phyloP scores from a whole-genome alignment of 2,113 vertebrate genomes.

The Microtus montanus region DNA sequence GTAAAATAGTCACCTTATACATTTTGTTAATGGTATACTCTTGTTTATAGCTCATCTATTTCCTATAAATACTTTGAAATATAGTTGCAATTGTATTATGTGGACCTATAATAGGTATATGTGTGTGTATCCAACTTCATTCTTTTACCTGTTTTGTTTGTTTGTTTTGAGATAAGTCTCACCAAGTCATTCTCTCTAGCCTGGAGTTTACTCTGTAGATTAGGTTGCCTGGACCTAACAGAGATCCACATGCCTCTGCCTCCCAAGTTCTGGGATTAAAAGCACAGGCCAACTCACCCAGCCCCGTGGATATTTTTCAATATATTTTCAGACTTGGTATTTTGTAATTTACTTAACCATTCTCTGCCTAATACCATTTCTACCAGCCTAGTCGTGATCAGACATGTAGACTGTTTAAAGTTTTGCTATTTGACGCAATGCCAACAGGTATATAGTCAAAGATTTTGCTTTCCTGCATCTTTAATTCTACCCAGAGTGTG shows the following conservation, averaged over 20 bases:
- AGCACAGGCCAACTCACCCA: neutral
- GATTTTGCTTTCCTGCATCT: neutral
- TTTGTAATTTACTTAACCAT: neutral
- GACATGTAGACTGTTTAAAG: neutral
- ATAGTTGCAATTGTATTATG: neutral
- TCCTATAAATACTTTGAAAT: slow-evolving; percentile 36
- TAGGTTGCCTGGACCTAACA: neutral
- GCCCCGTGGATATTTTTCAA: slow-evolving; percentile 2
- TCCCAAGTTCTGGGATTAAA: neutral
- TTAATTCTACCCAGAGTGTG: slow-evolving; percentile 13
- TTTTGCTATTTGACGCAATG: neutral
- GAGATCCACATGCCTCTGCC: neutral
- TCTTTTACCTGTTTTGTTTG: neutral
- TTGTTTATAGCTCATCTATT: slow-evolving; percentile 27
- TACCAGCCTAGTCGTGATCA: neutral
- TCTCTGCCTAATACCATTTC: neutral
- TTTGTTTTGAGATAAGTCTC: neutral
- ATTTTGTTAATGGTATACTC: slow-evolving; percentile 28
- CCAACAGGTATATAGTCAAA: neutral
- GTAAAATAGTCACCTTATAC: neutral
- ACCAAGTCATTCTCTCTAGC: neutral
- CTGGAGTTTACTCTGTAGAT: neutral
- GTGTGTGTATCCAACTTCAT: neutral
- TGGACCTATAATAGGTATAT: neutral
- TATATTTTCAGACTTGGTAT: neutral